Evolutionary conservation across 2,113 vertebrate species (phyloP), one percentile per base, ranked within the genome.

Genomic region (Parotia lawesii): DNA sequence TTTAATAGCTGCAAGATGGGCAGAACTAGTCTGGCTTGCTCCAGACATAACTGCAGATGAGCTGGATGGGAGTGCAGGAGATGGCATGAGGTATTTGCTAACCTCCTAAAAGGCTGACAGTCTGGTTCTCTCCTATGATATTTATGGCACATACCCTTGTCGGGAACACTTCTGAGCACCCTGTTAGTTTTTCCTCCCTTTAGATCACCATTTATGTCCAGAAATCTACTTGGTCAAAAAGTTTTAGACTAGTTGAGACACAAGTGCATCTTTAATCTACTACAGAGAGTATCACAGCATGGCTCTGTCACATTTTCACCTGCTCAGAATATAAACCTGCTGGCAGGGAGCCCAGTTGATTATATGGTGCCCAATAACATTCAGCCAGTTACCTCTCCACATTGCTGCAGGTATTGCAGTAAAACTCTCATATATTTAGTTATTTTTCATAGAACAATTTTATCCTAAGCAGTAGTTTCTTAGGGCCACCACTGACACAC

Each of bases 1-100:
- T 80, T 91, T 69, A 73, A 87, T 93, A 88, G 85, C 94, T 94
- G 74, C 69, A 87, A 88, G 90, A 85, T 93, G 91, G 50, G 85
- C 81, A 91, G 86, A 89, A 95, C 85, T 89, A 83, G 94, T 95
- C 90, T 76, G 51, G 64, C 93, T 90, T 77, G 77, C 88, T 96
- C 62, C 70, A 90, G 78, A 89, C 17, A 0, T 31, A 90, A 69
- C 87, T 89, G 87, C 87, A 75, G 35, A 72, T 69, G 73, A 79
- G 56, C 81, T 69, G 77, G 62, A 87, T 66, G 33, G 72, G 84
- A 77, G 65, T 35, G 47, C 77, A 90, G 80, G 33, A 87, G 25
- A 88, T 33, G 70, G 10, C 53, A 56, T 66, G 87, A 87, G n/a
- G 28, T 29, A 37, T 86, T 93, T 82, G 53, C 48, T 82, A 82